These are phyloP conservation scores for Drosophila kambysellisi DNA, from an alignment of 2,888 invertebrate species.

Conservation along the genomic window DNA sequence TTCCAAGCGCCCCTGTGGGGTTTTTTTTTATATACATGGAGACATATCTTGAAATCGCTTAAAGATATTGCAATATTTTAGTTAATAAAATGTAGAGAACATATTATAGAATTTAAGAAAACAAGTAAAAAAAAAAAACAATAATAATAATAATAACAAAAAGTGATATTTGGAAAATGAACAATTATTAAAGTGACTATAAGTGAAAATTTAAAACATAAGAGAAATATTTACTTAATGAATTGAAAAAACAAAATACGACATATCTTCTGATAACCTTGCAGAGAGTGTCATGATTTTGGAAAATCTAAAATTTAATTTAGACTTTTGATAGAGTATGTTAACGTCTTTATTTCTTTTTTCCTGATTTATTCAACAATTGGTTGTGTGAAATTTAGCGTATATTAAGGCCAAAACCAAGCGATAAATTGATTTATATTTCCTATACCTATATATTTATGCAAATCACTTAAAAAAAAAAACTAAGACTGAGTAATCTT, in stretches of 20 bases:
- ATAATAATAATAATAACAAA: not conserved
- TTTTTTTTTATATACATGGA: not conserved
- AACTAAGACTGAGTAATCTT: not conserved
- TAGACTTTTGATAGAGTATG: not conserved
- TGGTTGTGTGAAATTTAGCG: not conserved
- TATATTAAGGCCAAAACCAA: not conserved
- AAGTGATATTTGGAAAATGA: slow-evolving; percentile 34
- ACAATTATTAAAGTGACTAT: not conserved
- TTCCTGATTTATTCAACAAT: not conserved
- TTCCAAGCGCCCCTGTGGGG: slow-evolving; percentile 70
- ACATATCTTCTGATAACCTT: not conserved
- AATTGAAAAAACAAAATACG: slow-evolving; percentile 24
- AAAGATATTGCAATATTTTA: slow-evolving; percentile 23
- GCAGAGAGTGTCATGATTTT: not conserved
- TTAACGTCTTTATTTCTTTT: not conserved
- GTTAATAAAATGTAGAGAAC: slow-evolving; percentile 2
- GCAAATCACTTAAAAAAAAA: not conserved
- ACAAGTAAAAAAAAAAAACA: not conserved
- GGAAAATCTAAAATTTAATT: not conserved
- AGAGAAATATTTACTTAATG: slow-evolving; percentile 2
- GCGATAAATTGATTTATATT: not conserved
- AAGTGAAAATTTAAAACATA: slow-evolving; percentile 11
- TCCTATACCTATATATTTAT: not conserved
- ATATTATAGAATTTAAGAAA: slow-evolving; percentile 1
- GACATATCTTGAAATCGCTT: slow-evolving; percentile 11